A percentile compares a stretch with the other conserved stretches of the same genome.
Conservation (phyloP, 2,113 vertebrate species). For the Potamarius usumacintae region DNA sequence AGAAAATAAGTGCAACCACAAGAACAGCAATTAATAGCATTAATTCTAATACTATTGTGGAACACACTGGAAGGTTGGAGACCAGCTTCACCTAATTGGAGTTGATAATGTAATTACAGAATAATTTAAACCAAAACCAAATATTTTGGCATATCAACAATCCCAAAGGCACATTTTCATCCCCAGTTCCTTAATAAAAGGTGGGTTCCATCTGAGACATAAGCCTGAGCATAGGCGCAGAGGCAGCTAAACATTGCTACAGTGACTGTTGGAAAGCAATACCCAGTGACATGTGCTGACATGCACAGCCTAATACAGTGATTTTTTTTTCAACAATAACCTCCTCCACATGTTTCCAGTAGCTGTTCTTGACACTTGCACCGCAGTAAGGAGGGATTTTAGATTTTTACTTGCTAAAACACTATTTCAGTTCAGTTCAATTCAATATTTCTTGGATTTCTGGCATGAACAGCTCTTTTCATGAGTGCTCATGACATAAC, state of each 20-base stretch:
- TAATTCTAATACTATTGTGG: background rate
- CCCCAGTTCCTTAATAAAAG: background rate
- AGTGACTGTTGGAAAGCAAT: conserved; percentile 9
- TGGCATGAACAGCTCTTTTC: background rate
- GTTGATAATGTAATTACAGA: background rate
- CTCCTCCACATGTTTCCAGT: background rate
- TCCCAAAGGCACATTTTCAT: background rate
- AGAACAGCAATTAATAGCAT: background rate
- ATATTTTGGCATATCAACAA: background rate
- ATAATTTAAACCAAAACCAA: background rate
- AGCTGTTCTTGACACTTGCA: background rate
- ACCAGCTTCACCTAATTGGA: background rate
- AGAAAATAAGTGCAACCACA: background rate
- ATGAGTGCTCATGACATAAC: background rate
- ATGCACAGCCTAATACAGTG: background rate
- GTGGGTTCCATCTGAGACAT: background rate
- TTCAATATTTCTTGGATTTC: background rate
- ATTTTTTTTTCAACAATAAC: background rate
- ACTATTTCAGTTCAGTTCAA: background rate
- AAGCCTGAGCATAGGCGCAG: background rate
- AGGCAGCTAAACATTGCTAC: background rate
- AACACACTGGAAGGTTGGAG: background rate
- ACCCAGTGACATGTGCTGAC: background rate
- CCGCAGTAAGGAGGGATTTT: background rate
- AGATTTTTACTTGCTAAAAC: background rate